Evolutionary conservation across 2,888 invertebrate genomes (phyloP), one percentile per base, ranked within the genome.

Genomic region (Microplitis deprimator): DNA sequence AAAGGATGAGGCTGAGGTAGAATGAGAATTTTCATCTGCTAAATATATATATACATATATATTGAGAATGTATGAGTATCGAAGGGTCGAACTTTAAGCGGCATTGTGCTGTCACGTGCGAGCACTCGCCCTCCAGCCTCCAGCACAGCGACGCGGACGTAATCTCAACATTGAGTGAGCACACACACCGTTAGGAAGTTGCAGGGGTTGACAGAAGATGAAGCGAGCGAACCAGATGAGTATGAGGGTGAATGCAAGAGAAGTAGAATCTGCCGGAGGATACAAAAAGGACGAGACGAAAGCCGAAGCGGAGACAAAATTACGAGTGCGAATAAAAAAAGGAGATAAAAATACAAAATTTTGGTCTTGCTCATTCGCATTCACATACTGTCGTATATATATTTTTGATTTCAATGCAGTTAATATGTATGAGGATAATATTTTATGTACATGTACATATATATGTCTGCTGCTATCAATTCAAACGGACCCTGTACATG

Each of bases 91-190:
- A 84, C 82, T 82, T 82, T 85, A 85, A 84, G 82, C 84, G 84
- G 87, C 84, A 89, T 89, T 89, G 88, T 88, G 82, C 80, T 82
- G 87, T 88, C 88, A 88, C 88, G 88, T 85, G 87, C 88, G 84
- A 81, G 85, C 88, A 89, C 88, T 89, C 85, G 84, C 84, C 82
- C 50, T 50, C 50, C 50, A 13, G 50, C 50, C 8, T 10, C 50
- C 13, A 50, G 50, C 10, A 79, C 80, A 77, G 83, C 81, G 82
- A 84, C 83, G 79, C 79, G 80, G 83, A 82, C 82, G 84, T 86
- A 83, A 84, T 84, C 81, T 81, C 75, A 81, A 81, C 50, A 50
- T 29, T 29, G 50, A 50, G 50, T 77, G 77, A 79, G 78, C 73
- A 13, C 5, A 70, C 50, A 70, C 10, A 29, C 29, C 50, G 50